These are phyloP conservation scores for Danionella dracula DNA, from an alignment of 2,797 vertebrate species.

Conservation along the genomic window DNA sequence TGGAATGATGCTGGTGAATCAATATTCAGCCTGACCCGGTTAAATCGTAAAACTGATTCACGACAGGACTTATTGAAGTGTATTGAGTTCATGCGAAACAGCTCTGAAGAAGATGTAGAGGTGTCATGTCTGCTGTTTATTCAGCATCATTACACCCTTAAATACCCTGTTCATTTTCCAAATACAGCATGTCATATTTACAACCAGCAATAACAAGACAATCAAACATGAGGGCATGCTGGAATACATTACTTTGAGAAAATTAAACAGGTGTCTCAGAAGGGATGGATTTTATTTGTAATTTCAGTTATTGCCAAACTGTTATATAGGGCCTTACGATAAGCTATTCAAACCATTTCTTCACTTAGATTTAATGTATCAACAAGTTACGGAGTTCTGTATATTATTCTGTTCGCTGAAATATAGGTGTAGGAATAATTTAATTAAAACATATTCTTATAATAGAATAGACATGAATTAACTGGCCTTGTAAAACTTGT, in stretches of 20 bases:
- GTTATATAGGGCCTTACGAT: not conserved
- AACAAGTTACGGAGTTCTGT: no score
- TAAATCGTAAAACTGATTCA: conserved; percentile 52
- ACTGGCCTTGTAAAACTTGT: no score
- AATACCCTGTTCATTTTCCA: not conserved
- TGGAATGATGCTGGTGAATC: conserved; percentile 55
- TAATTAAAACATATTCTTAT: no score
- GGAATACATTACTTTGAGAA: not conserved
- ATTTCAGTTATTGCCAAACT: not conserved
- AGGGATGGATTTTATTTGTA: not conserved
- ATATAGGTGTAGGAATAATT: no score
- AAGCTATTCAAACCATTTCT: no score
- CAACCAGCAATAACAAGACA: not conserved
- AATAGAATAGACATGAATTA: no score
- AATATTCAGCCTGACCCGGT: conserved; percentile 56
- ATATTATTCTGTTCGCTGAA: no score
- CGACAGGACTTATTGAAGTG: conserved; percentile 31
- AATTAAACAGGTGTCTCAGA: not conserved
- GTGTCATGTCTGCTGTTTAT: conserved; percentile 6
- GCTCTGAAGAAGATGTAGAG: not conserved
- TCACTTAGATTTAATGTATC: no score
- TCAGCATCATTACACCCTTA: not conserved
- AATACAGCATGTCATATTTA: conserved; percentile 1
- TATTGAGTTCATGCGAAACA: not conserved
- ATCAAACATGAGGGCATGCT: not conserved